A percentile compares a stretch with the other conserved stretches of the same genome.
Conservation (phyloP, 2,797 vertebrate species). For the Gymnopithys bicolor region DNA sequence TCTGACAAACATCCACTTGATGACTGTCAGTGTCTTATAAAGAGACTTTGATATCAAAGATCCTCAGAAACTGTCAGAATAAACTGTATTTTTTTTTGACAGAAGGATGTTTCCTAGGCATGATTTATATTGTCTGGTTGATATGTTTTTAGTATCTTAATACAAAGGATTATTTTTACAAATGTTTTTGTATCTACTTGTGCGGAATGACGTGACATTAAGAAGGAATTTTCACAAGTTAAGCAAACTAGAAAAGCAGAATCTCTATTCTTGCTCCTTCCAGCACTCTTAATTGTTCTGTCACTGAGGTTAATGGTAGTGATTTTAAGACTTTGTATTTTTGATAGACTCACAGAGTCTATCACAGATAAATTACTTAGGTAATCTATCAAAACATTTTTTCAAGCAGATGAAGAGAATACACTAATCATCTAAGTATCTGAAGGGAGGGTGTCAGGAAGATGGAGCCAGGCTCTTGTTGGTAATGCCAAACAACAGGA, state of each 20-base stretch:
- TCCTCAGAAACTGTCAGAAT: conserved; percentile 66
- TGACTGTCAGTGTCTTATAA: conserved; percentile 71
- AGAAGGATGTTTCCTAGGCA: conserved; percentile 50
- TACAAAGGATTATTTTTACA: conserved; percentile 65
- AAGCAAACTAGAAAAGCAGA: neutral
- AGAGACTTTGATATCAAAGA: conserved; percentile 75
- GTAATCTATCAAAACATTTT: conserved; percentile 17
- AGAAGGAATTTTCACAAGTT: neutral
- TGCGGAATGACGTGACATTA: conserved; percentile 43
- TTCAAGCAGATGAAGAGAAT: conserved; percentile 11
- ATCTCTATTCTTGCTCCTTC: conserved; percentile 6
- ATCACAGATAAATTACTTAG: neutral
- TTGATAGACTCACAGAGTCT: neutral
- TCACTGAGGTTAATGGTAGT: neutral
- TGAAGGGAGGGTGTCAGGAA: neutral
- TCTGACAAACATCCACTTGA: conserved; percentile 73
- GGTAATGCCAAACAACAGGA: neutral
- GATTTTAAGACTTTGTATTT: conserved; percentile 56
- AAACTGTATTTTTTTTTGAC: conserved; percentile 61
- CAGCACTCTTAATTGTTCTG: conserved; percentile 16
- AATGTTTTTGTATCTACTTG: conserved; percentile 52
- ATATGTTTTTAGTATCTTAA: conserved; percentile 60
- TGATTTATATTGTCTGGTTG: conserved; percentile 68
- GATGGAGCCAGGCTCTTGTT: neutral
- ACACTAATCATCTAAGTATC: neutral